Evolutionary conservation across 2,888 invertebrate species (phyloP).

Genomic region (Saturnia japonica): DNA sequence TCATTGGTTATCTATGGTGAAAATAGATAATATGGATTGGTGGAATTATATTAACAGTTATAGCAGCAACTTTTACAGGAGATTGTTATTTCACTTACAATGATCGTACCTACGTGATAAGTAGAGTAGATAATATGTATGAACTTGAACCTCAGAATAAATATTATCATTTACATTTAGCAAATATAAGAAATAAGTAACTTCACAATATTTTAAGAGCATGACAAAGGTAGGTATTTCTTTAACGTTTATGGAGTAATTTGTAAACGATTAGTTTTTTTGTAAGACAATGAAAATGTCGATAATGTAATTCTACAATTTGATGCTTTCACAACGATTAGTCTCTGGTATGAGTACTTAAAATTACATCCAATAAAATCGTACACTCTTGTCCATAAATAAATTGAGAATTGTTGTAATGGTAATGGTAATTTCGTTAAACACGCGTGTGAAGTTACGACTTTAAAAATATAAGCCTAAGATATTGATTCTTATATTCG

Average conservation of each 20-base stretch:
- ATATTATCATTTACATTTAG: background rate
- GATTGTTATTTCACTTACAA: background rate
- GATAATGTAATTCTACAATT: background rate
- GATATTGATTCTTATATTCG: background rate
- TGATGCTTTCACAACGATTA: background rate
- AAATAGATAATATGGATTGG: background rate
- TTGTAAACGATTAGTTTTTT: background rate
- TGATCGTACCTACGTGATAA: background rate
- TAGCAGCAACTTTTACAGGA: no score
- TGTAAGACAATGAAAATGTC: background rate
- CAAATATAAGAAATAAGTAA: background rate
- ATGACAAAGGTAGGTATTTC: background rate
- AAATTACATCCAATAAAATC: background rate
- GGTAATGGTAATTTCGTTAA: slow-evolving; percentile 13
- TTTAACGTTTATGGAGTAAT: background rate
- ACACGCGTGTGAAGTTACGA: slow-evolving; percentile 8
- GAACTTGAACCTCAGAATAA: background rate
- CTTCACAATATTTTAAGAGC: background rate
- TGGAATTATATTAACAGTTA: background rate
- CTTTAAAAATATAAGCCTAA: background rate
- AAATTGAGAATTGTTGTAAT: slow-evolving; percentile 22
- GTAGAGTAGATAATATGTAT: background rate
- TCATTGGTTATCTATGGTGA: background rate
- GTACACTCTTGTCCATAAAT: slow-evolving; percentile 3
- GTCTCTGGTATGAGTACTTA: background rate